Conservation (phyloP, 1,140 invertebrate genomes). For the Melanaphis sacchari region DNA sequence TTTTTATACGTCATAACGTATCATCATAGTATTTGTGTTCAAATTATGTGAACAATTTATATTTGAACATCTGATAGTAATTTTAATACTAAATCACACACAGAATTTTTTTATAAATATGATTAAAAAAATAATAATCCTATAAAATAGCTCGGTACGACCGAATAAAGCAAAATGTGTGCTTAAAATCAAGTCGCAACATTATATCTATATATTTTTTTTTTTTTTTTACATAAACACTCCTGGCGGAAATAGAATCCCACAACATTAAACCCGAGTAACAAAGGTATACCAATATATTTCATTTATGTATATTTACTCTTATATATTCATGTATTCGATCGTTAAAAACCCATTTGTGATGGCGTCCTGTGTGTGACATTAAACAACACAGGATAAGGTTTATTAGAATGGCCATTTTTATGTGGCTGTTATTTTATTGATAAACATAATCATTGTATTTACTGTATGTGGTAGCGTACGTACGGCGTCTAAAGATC, state of each 20-base stretch:
- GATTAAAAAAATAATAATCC: background rate
- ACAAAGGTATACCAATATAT: background rate
- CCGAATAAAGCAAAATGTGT: background rate
- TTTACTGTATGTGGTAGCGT: too few relatives aligned
- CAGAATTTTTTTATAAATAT: background rate
- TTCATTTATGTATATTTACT: slow-evolving; percentile 6
- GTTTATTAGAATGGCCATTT: slow-evolving; percentile 3
- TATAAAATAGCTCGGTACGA: background rate
- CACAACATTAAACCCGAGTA: background rate
- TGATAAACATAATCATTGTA: background rate
- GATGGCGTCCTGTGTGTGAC: background rate
- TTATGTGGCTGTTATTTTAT: background rate
- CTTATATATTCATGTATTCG: background rate
- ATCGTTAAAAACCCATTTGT: slow-evolving; percentile 13
- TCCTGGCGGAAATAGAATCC: background rate
- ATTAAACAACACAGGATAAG: background rate
- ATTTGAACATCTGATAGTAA: background rate
- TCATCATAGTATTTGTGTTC: background rate
- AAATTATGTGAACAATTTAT: background rate
- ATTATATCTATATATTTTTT: background rate
- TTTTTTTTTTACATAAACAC: background rate
- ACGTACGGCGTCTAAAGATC: background rate
- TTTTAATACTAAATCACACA: background rate
- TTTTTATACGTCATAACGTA: background rate
- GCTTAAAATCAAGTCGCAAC: background rate